Base-by-base conservation (phyloP, 2,113 vertebrate genomes). In the Sakesphorus luctuosus region DNA sequence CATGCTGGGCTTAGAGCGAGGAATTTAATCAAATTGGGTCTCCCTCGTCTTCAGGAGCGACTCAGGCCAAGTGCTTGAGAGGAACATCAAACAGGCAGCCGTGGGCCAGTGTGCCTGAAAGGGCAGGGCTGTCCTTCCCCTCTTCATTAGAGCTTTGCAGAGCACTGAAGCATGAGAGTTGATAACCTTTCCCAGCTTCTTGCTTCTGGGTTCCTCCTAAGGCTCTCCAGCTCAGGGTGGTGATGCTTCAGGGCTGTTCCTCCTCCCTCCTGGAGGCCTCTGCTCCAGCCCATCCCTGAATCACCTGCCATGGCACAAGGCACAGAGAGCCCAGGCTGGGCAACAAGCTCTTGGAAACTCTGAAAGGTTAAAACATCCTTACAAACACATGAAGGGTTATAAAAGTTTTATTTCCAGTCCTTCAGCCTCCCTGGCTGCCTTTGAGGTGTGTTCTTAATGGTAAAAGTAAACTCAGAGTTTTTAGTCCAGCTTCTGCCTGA, bases 21-120 rank as follows among this genome's bases (percentile, higher is more conserved):
- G 76, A 81, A 93, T 94, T 96, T 94, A 93, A 96, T 95, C 47
- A 0, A 35, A 35, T 5, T 35, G 83, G 50, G 86, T 74, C 83
- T 87, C 86, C 79, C 83, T 67, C 0, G 0, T 26, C 86, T 71
- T 80, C 59, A 24, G 94, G 38, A 95, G 49, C 5, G 3, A 16
- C 77, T 52, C 78, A 26, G 66, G 63, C 49, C 71, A 52, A 31
- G 78, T 53, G 76, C 59, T 66, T 25, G 59, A 79, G 87, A 83
- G 59, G 19, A 66, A 16, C 75, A 20, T 16, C 0, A 0, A 94
- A 58, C 35, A 53, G 33, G 40, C 89, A 76, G 79, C 84, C 69
- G 7, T 1, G 55, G 61, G 35, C 72, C 66, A 46, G 1, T 0
- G 0, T 62, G 63, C 53, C 63, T 26, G 1, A n/a, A 18, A 79